Conservation (phyloP, 35 echinoderm and acorn worm species). For the Amphiura filiformis region DNA sequence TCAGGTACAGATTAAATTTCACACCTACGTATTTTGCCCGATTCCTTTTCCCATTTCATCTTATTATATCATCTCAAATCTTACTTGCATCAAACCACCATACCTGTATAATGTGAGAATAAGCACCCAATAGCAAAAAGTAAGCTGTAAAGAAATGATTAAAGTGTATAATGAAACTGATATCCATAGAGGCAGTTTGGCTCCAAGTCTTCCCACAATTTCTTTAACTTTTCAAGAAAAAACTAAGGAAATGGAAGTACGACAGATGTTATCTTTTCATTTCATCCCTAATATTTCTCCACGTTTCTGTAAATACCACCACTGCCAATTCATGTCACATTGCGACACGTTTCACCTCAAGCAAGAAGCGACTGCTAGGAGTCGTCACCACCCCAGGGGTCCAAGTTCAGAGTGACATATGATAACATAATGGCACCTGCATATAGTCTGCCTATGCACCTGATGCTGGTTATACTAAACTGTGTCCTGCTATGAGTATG, state of each 20-base stretch:
- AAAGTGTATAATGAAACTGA: too few species aligned
- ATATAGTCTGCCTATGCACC: not conserved
- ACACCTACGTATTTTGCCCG: too few species aligned
- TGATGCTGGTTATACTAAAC: not conserved
- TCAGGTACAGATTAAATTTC: too few species aligned
- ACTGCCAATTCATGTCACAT: not conserved
- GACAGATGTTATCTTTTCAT: constrained; percentile 2
- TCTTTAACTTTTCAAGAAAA: not conserved
- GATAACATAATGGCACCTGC: not conserved
- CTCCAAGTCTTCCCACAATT: not conserved
- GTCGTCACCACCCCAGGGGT: constrained; percentile 1
- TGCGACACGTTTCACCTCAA: not conserved
- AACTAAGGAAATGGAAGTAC: not conserved
- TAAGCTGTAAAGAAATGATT: too few species aligned
- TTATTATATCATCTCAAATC: too few species aligned
- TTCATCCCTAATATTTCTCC: not conserved
- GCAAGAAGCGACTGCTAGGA: not conserved
- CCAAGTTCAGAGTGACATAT: not conserved
- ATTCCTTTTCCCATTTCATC: too few species aligned
- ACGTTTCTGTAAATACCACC: not conserved
- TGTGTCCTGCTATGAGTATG: not conserved
- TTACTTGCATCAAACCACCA: too few species aligned
- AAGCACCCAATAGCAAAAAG: too few species aligned
- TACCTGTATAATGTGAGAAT: too few species aligned
- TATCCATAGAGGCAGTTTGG: too few species aligned